Conservation (phyloP, 2,888 invertebrate genomes). For the Chironomus tentans region DNA sequence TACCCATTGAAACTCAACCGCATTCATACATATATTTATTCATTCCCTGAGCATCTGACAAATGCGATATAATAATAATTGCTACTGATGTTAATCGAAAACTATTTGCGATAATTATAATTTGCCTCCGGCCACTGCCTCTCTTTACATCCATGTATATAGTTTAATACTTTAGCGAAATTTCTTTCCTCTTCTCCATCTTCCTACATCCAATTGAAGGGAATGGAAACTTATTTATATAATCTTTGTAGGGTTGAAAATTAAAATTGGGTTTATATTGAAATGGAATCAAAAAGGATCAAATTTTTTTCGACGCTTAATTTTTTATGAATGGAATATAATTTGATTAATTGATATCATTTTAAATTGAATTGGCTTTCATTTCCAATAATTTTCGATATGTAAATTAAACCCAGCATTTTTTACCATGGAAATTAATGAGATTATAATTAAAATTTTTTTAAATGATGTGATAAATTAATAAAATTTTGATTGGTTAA, state of each 20-base stretch:
- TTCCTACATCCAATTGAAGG: background rate
- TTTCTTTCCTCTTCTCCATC: background rate
- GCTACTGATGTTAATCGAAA: slow-evolving; percentile 15
- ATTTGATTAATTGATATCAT: no score
- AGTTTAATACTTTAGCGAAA: background rate
- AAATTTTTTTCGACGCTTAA: no score
- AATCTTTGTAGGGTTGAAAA: background rate
- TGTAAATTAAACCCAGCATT: no score
- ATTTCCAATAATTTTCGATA: no score
- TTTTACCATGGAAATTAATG: no score
- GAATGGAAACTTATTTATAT: background rate
- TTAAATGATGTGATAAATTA: no score
- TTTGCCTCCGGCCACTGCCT: background rate
- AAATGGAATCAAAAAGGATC: no score
- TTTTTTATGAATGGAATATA: no score
- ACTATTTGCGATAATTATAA: slow-evolving; percentile 15
- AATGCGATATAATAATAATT: slow-evolving; percentile 1
- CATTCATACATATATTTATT: background rate
- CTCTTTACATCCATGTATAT: background rate
- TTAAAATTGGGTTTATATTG: no score
- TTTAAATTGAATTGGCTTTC: no score
- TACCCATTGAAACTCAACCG: background rate
- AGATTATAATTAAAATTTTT: no score
- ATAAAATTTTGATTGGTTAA: no score
- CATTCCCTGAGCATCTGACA: background rate